A percentile compares a stretch with the other conserved stretches of the same genome.
These are phyloP conservation scores for Acleris sparsana DNA, from an alignment of 2,888 invertebrate genomes.

Conservation along the genomic window DNA sequence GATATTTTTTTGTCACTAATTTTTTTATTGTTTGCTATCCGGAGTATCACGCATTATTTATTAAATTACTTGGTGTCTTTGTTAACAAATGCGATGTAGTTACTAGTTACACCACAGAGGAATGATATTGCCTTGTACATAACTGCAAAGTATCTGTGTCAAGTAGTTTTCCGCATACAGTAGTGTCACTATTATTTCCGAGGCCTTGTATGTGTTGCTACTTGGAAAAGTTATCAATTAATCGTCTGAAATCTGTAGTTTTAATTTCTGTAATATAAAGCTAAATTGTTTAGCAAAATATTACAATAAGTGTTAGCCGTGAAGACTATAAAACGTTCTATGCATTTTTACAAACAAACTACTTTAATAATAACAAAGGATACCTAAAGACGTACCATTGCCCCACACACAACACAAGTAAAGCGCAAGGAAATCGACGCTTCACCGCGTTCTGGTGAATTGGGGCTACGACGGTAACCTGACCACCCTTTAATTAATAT, in stretches of 20 bases:
- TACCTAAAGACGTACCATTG: not conserved
- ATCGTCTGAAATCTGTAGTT: not conserved
- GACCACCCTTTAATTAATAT: slow-evolving; percentile 32
- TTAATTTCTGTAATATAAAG: no score
- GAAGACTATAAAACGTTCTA: no score
- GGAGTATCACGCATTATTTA: no score
- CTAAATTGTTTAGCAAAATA: not conserved
- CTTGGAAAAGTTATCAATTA: slow-evolving; percentile 9
- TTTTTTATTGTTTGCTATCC: no score
- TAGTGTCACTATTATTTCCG: slow-evolving; percentile 11
- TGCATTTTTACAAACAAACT: no score
- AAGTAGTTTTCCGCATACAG: slow-evolving; percentile 26
- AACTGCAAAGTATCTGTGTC: slow-evolving; percentile 20
- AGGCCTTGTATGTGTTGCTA: not conserved
- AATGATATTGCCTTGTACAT: slow-evolving; percentile 23
- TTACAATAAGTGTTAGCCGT: not conserved
- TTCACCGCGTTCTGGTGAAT: slow-evolving; percentile 8
- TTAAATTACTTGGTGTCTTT: no score
- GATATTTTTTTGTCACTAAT: no score
- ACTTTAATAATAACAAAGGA: not conserved
- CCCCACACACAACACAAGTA: not conserved
- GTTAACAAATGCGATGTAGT: no score
- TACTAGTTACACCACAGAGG: not conserved
- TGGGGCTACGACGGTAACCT: not conserved
- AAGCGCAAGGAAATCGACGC: not conserved